Conservation (phyloP, 2,888 invertebrate genomes). For the Julus scanicus region DNA sequence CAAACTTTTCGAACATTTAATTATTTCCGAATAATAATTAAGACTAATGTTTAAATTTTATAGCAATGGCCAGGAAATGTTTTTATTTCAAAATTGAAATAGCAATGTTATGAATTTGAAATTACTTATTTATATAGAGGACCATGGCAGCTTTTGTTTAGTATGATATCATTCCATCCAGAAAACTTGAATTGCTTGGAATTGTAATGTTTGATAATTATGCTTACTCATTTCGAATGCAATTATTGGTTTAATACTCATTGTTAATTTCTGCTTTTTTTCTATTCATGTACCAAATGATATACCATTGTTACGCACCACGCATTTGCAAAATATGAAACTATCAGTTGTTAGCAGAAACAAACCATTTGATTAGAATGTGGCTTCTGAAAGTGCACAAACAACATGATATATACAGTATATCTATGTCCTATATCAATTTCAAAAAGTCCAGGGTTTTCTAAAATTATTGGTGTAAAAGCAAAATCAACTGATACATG, state of each 20-base stretch:
- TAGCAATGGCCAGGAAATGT: no score
- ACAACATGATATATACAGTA: background rate
- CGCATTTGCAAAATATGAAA: background rate
- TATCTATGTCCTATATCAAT: background rate
- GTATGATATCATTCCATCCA: constrained; percentile 19
- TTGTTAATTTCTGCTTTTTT: constrained; percentile 14
- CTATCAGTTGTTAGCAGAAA: background rate
- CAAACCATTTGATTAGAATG: background rate
- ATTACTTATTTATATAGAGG: background rate
- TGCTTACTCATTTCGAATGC: background rate
- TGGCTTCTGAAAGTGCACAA: background rate
- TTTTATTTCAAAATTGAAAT: no score
- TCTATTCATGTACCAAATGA: constrained; percentile 38
- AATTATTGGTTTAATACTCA: constrained; percentile 10
- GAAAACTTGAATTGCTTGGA: background rate
- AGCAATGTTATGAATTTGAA: no score
- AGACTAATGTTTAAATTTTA: no score
- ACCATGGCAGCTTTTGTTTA: constrained; percentile 34
- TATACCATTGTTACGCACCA: background rate
- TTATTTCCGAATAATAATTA: no score
- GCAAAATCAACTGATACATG: background rate
- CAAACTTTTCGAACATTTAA: background rate
- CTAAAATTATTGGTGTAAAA: constrained; percentile 22
- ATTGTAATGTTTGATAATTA: background rate
- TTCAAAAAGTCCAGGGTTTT: background rate